Conservation (phyloP, 2,113 vertebrate species). For the Prochilodus magdalenae region DNA sequence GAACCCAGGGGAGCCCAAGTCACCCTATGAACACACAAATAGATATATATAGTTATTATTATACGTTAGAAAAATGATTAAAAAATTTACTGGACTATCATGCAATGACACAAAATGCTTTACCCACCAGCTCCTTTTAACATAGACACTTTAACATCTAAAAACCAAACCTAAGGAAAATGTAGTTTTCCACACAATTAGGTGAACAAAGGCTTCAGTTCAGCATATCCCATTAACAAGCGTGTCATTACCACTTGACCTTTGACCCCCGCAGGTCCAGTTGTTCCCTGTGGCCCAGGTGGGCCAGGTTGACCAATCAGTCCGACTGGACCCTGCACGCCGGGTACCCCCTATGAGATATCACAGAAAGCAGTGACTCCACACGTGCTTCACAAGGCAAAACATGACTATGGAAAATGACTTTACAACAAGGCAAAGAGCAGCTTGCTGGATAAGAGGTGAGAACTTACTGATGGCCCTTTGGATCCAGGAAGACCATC, state of each 20-base stretch:
- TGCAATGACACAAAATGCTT: too few species aligned
- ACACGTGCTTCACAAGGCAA: background rate
- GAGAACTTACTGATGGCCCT: conserved; percentile 82
- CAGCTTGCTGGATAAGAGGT: background rate
- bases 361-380: background rate
- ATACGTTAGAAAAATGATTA: too few species aligned
- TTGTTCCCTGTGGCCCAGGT: conserved; percentile 91
- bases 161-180: too few species aligned
- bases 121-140: too few species aligned
- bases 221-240: too few species aligned
- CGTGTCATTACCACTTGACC: conserved; percentile 85
- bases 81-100: too few species aligned
- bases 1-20: conserved; percentile 86
- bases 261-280: conserved; percentile 87
- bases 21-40: conserved; percentile 79
- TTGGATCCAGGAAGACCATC: conserved; percentile 84
- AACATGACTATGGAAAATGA: background rate
- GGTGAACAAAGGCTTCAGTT: too few species aligned
- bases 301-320: conserved; percentile 84
- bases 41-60: background rate
- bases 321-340: conserved; percentile 85
- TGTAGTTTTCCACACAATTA: too few species aligned
- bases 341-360: conserved; percentile 81
- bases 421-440: background rate
- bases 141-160: too few species aligned